Evolutionary conservation across 1,140 invertebrate genomes (phyloP).

Genomic region (Drosophila pallidifrons): DNA sequence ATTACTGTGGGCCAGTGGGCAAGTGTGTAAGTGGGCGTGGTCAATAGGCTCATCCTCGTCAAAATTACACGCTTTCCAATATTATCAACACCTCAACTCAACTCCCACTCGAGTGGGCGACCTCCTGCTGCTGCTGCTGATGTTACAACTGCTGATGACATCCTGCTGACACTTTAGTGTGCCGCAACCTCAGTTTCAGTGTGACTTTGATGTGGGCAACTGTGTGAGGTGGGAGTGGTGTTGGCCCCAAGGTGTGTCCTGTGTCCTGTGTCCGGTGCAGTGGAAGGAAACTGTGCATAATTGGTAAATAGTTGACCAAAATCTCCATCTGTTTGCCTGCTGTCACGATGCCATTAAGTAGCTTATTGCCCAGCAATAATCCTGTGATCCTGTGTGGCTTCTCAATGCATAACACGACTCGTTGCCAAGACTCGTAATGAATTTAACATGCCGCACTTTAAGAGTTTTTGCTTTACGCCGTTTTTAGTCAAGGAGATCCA

Average conservation of each 20-base stretch:
- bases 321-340: slow-evolving; percentile 30
- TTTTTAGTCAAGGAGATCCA: background rate
- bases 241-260: slow-evolving; percentile 34
- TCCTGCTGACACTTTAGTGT: slow-evolving; percentile 70
- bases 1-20: slow-evolving; percentile 43
- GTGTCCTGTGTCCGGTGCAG: slow-evolving; percentile 29
- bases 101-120: background rate
- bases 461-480: background rate
- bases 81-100: slow-evolving; percentile 57
- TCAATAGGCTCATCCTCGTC: slow-evolving; percentile 41
- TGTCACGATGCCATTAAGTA: slow-evolving; percentile 47
- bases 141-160: slow-evolving; percentile 42
- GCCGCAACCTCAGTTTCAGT: slow-evolving; percentile 41
- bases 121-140: slow-evolving; percentile 17
- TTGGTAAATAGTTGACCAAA: slow-evolving; percentile 67
- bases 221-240: slow-evolving; percentile 3
- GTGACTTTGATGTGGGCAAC: slow-evolving; percentile 64
- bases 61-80: slow-evolving; percentile 74
- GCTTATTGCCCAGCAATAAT: slow-evolving; percentile 40
- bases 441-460: background rate
- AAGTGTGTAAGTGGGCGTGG: slow-evolving; percentile 29
- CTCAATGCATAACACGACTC: slow-evolving; percentile 24
- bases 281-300: slow-evolving; percentile 70
- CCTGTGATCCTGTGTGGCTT: slow-evolving; percentile 17
- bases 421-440: background rate